Conservation (phyloP, 2,888 invertebrate genomes). For the Sussaba pulchella region DNA sequence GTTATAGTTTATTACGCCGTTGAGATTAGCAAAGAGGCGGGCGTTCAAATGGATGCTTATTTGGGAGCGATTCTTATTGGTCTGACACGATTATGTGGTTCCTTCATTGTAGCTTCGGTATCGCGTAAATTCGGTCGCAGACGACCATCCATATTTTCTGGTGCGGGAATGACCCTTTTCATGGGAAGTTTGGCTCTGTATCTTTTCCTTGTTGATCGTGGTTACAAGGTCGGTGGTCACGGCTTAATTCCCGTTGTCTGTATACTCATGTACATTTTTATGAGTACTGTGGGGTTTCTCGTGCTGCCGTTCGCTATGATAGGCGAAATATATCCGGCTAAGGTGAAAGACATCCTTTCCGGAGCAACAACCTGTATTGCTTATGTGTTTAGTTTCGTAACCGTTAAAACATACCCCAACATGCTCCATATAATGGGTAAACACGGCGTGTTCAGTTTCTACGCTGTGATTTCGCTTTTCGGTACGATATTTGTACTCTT, state of each 20-base stretch:
- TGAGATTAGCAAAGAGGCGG: slow-evolving; percentile 85
- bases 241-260: slow-evolving; percentile 83
- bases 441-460: slow-evolving; percentile 85
- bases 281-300: slow-evolving; percentile 86
- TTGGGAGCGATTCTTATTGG: slow-evolving; percentile 85
- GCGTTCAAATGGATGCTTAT: slow-evolving; percentile 84
- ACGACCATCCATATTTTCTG: slow-evolving; percentile 86
- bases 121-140: slow-evolving; percentile 87
- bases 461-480: slow-evolving; percentile 83
- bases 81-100: slow-evolving; percentile 84
- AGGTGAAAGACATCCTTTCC: slow-evolving; percentile 85
- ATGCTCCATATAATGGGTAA: slow-evolving; percentile 83
- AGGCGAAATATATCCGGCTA: slow-evolving; percentile 86
- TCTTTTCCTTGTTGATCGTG: slow-evolving; percentile 78
- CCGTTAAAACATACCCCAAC: slow-evolving; percentile 85
- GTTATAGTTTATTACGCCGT: slow-evolving; percentile 87
- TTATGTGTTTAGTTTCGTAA: slow-evolving; percentile 86
- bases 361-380: slow-evolving; percentile 85
- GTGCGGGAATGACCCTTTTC: slow-evolving; percentile 86
- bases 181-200: slow-evolving; percentile 85
- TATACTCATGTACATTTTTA: slow-evolving; percentile 85
- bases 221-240: slow-evolving; percentile 72
- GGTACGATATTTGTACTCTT: slow-evolving; percentile 85
- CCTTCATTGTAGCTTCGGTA: slow-evolving; percentile 83
- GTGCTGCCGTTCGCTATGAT: slow-evolving; percentile 87